These are phyloP conservation scores for Diplodus puntazzo DNA, from an alignment of 2,797 vertebrate genomes.

Conservation along the genomic window DNA sequence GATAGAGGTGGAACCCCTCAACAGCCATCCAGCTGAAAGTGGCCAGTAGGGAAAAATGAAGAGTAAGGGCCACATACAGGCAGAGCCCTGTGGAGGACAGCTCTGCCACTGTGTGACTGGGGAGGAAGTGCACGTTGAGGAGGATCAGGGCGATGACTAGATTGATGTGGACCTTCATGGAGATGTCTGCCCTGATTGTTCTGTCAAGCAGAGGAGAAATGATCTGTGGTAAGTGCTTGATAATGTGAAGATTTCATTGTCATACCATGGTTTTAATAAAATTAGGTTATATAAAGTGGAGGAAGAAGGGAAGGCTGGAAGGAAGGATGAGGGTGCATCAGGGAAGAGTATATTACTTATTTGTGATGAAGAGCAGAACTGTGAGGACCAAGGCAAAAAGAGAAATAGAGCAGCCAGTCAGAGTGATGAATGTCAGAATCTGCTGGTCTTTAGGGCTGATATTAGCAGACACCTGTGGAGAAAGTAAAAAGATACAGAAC, in stretches of 20 bases:
- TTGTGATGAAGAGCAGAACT: conserved; percentile 59
- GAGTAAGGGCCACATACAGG: conserved; percentile 57
- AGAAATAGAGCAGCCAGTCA: conserved; percentile 66
- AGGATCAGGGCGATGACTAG: conserved; percentile 64
- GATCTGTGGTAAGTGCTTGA: neutral
- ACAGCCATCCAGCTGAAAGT: conserved; percentile 86
- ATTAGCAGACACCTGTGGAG: conserved; percentile 31
- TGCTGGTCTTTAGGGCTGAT: neutral
- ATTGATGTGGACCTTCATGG: conserved; percentile 70
- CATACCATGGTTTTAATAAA: neutral
- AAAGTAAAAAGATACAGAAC: neutral
- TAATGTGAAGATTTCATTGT: neutral
- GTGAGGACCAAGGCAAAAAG: conserved; percentile 48
- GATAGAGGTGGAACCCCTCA: conserved; percentile 89
- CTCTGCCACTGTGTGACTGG: conserved; percentile 22
- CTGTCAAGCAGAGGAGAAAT: conserved; percentile 37
- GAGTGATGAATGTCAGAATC: conserved; percentile 49
- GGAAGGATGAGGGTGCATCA: neutral
- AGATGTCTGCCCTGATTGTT: conserved; percentile 46
- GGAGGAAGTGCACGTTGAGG: conserved; percentile 68
- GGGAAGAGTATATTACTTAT: conserved; percentile 37
- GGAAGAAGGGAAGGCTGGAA: neutral
- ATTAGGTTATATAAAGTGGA: neutral
- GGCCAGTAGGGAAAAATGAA: conserved; percentile 86
- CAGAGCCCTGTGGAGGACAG: conserved; percentile 33